Base-by-base conservation (phyloP, 2,797 vertebrate genomes). In the Taenioides sp. region DNA sequence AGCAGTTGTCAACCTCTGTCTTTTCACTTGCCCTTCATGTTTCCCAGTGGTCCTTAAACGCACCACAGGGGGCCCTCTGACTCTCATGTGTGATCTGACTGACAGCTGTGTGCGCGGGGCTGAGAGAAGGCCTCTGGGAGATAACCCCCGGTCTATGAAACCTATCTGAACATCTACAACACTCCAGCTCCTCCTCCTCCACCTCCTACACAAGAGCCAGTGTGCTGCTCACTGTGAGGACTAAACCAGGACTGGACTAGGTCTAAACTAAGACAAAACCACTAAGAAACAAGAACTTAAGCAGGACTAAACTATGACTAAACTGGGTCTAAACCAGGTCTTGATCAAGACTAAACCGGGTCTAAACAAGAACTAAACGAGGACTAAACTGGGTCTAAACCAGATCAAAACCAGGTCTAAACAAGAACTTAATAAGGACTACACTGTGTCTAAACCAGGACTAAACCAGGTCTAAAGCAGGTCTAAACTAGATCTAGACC, bases 51-150 rank as follows among this genome's bases (percentile, higher is more conserved):
- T 86, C 85, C 71, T 18, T n/a, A 60, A 59, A 68, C 74, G 75
- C 85, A 82, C 72, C 76, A 5, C 25, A 3, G 28, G 25, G 75
- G 74, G 64, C 61, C 69, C 60, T 23, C 71, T 73, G 17, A 25
- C 72, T 70, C 0, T 28, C 66, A 20, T 75, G 83, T 79, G 65
- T 7, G 14, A 4, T 83, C 65, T 84, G 84, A 88, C 58, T 80
- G 85, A 87, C 84, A 54, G 80, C 80, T 5, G 67, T 40, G 67
- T 78, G 11, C 60, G n/a, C 71, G 67, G 16, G 73, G 37, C 61
- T 62, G 80, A 79, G 63, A 63, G 74, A 73, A 59, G 4, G 1
- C 74, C 37, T 12, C 52, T 16, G 75, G 67, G 80, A 77, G 63
- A 0, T 2, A 5, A 60, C 70, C 18, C 18, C 22, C 7, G n/a